Evolutionary conservation across 2,797 vertebrate genomes (phyloP).

Genomic region (Aulostomus chinensis): DNA sequence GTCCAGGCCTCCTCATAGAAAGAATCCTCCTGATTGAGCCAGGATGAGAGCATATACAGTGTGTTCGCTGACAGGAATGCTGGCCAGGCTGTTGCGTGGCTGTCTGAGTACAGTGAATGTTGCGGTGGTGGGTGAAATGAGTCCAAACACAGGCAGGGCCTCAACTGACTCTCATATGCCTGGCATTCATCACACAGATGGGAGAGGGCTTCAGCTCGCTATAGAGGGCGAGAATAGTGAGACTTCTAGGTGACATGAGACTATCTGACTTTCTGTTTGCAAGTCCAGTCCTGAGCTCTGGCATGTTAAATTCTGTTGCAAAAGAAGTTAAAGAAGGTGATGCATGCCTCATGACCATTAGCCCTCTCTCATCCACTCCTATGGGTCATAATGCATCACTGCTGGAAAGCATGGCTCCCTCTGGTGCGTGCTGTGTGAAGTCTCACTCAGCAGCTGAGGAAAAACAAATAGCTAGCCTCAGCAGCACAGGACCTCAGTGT

Average conservation of each 20-base stretch:
- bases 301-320: conserved; percentile 37
- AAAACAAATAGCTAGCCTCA: conserved; percentile 75
- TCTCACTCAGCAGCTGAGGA: conserved; percentile 70
- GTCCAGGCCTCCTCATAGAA: conserved; percentile 22
- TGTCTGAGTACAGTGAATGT: conserved; percentile 46
- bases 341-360: conserved; percentile 50
- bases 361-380: conserved; percentile 56
- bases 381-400: conserved; percentile 61
- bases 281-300: conserved; percentile 17
- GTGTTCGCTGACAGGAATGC: conserved; percentile 40
- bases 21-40: conserved; percentile 39
- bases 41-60: conserved; percentile 36
- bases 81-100: too few species aligned
- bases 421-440: conserved; percentile 72
- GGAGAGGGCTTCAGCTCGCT: conserved; percentile 23
- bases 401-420: conserved; percentile 69
- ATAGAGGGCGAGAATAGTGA: background rate
- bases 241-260: conserved; percentile 6
- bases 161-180: conserved; percentile 49
- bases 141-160: conserved; percentile 70
- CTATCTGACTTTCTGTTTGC: too few species aligned
- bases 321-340: conserved; percentile 43
- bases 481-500: conserved; percentile 78
- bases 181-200: conserved; percentile 66
- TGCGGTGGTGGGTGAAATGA: conserved; percentile 52